These are phyloP conservation scores for Psittacula echo DNA, from an alignment of 2,797 vertebrate genomes.

Conservation along the genomic window DNA sequence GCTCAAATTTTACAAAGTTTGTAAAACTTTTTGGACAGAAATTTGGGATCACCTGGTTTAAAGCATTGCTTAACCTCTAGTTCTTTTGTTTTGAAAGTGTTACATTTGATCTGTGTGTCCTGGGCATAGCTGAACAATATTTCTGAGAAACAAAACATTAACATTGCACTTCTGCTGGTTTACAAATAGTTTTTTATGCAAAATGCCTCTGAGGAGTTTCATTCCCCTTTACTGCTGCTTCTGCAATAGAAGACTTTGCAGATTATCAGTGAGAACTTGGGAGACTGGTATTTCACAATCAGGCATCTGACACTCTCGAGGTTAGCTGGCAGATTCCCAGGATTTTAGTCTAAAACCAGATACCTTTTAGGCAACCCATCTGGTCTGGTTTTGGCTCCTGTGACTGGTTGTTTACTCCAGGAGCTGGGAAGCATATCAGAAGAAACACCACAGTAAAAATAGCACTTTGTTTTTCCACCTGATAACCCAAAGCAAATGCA, in stretches of 20 bases:
- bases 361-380: not conserved
- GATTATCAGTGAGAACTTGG: not conserved
- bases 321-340: not conserved
- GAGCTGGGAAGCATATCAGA: not conserved
- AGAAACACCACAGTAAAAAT: not conserved
- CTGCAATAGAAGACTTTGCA: not conserved
- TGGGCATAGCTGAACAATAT: not conserved
- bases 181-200: not conserved
- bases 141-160: not conserved
- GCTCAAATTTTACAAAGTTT: not conserved
- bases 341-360: not conserved
- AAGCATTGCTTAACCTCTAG: not conserved
- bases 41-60: not conserved
- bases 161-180: not conserved
- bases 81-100: not conserved
- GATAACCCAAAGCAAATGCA: not conserved
- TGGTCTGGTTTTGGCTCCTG: not conserved
- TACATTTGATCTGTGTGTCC: not conserved
- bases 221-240: not conserved
- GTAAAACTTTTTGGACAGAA: not conserved
- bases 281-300: not conserved
- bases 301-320: not conserved
- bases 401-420: not conserved
- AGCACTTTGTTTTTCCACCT: not conserved
- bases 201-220: not conserved